These are phyloP conservation scores for Poecilia velifera DNA, from an alignment of 2,797 vertebrate species.

Conservation along the genomic window DNA sequence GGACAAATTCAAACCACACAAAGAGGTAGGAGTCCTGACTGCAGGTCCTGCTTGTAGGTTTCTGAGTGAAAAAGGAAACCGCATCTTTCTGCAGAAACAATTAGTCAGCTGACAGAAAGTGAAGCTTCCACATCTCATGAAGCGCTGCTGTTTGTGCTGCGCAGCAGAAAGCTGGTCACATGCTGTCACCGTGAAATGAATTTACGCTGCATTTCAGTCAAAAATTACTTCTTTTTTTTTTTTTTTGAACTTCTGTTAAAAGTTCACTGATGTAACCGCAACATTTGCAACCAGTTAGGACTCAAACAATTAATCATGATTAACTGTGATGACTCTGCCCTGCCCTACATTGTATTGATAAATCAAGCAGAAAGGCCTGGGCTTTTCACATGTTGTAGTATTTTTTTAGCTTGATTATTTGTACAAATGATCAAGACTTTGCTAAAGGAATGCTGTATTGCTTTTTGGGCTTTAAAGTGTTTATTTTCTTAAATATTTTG, in stretches of 20 bases:
- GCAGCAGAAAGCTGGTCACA: conserved; percentile 23
- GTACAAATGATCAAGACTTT: too few relatives aligned
- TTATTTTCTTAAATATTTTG: too few relatives aligned
- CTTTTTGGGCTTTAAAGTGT: too few relatives aligned
- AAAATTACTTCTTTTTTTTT: not conserved
- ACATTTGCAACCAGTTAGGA: not conserved
- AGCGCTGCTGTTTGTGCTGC: not conserved
- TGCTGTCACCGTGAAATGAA: conserved; percentile 32
- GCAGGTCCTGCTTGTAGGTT: not conserved
- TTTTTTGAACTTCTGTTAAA: not conserved
- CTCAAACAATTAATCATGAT: too few relatives aligned
- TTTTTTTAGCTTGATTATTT: too few relatives aligned
- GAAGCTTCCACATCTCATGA: not conserved
- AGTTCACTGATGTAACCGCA: not conserved
- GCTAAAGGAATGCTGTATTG: too few relatives aligned
- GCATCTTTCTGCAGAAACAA: conserved; percentile 1
- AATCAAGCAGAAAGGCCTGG: too few relatives aligned
- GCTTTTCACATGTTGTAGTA: too few relatives aligned
- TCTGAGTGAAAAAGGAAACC: not conserved
- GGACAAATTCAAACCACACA: conserved; percentile 88
- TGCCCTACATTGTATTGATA: too few relatives aligned
- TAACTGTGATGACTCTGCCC: too few relatives aligned
- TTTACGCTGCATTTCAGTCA: not conserved
- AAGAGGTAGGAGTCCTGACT: conserved; percentile 84
- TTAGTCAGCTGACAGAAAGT: conserved; percentile 18